Evolutionary conservation across 2,888 invertebrate genomes (phyloP), one percentile per base, ranked within the genome.

Genomic region (Ariolimax columbianus): DNA sequence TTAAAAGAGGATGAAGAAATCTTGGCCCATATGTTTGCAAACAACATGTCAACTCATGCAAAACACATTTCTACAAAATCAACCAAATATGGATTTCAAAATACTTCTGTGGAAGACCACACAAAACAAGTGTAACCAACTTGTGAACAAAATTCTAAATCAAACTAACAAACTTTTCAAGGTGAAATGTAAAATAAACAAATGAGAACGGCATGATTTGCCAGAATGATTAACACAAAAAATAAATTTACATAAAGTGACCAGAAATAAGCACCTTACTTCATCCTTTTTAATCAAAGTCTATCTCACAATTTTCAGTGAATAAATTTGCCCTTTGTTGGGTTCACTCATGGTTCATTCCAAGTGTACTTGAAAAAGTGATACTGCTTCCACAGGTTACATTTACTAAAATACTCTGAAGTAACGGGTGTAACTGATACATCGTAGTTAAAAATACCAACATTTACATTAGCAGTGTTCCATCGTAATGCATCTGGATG

Each of bases 301-400:
- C 14, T 47, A 14, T 9, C 6, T 14, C 47, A 47, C 6, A 14
- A 47, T 47, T 47, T 14, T 9, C n/a, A 63, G 26, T 11, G 2
- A n/a, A n/a, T 63, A 4, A 33, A 66, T 30, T 33, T 23, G 9
- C 26, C 26, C 33, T 33, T 66, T 66, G 14, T 66, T 9, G 30
- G 17, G 14, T 33, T 23, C 23, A 55, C 66, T 73, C 59, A 36
- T 40, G 55, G 23, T 3, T 38, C 38, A 33, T 66, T 81, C 84
- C 87, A 84, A 9, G 82, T 73, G 38, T 87, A 86, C 11, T 43
- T 77, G 59, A 83, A 87, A 30, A 84, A 84, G 6, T 78, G 73
- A 47, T 66, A 66, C 23, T 55, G 43, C 11, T 77, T 36, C 86
- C 86, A 87, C 14, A 86, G 59, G 17, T 84, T 72, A 68, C 87